Conservation (phyloP, 2,113 vertebrate species). For the Alces alces region DNA sequence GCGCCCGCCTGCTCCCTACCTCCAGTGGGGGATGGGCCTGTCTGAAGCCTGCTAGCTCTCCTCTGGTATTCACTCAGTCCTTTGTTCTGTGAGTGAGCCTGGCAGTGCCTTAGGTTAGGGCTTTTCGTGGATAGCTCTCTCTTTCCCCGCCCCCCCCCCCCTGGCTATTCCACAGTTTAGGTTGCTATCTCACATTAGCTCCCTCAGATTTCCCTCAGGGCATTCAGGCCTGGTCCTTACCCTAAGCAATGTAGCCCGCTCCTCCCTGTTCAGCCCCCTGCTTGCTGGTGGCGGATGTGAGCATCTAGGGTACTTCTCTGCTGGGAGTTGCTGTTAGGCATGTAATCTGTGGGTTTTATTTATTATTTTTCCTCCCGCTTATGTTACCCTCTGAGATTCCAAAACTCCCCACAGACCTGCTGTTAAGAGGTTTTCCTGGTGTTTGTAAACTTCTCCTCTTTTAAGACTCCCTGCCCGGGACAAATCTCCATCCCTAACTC, state of each 20-base stretch:
- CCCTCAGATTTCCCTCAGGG: background rate
- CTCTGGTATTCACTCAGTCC: background rate
- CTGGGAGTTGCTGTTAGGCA: background rate
- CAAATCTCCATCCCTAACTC: background rate
- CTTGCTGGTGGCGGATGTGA: background rate
- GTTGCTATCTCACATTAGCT: background rate
- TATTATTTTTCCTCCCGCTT: background rate
- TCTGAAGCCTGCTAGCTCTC: background rate
- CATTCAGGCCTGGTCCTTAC: background rate
- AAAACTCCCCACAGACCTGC: background rate
- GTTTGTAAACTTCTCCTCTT: background rate
- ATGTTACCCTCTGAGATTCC: background rate
- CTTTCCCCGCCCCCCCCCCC: background rate
- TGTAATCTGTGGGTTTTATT: background rate
- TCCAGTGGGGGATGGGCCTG: background rate
- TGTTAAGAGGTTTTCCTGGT: background rate
- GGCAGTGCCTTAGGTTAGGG: background rate
- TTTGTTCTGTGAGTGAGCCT: background rate
- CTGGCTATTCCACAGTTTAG: background rate
- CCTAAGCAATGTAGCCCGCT: background rate
- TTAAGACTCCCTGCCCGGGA: rapidly evolving
- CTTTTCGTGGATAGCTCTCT: background rate
- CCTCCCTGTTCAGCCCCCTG: background rate
- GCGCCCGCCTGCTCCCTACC: background rate
- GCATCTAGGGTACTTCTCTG: background rate